These are phyloP conservation scores for Brachionus angularis DNA, from an alignment of 1,140 invertebrate species.

Conservation along the genomic window DNA sequence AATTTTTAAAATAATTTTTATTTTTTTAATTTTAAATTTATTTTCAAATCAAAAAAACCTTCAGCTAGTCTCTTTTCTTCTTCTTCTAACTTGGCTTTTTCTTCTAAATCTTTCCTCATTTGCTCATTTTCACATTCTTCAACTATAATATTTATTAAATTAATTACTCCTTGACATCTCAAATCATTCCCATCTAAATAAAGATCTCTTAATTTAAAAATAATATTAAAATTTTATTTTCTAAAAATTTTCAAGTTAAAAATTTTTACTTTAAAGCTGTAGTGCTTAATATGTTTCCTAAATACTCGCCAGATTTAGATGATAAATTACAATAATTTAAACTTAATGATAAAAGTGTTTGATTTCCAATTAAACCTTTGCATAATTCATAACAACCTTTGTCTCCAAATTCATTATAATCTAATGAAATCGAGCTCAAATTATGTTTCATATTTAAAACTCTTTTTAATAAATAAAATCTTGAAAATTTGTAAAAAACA, in stretches of 20 bases:
- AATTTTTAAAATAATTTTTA: background rate
- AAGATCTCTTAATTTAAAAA: conserved; percentile 49
- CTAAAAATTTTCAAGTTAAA: background rate
- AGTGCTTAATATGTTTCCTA: conserved; percentile 49
- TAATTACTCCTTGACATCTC: conserved; percentile 52
- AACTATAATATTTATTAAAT: conserved; percentile 53
- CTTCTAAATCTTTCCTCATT: conserved; percentile 50
- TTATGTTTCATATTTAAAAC: conserved; percentile 48
- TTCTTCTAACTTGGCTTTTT: conserved; percentile 49
- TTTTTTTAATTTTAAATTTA: conserved; percentile 13
- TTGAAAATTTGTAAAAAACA: background rate
- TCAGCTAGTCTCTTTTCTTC: conserved; percentile 46
- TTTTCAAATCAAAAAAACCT: background rate
- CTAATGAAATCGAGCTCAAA: conserved; percentile 51
- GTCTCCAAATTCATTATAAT: conserved; percentile 58
- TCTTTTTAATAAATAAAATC: conserved; percentile 44
- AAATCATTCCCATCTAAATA: conserved; percentile 57
- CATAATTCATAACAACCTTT: conserved; percentile 51
- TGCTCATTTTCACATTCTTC: conserved; percentile 53
- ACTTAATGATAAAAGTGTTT: conserved; percentile 51
- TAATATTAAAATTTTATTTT: background rate
- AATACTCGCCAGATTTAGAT: conserved; percentile 35
- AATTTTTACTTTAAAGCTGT: conserved; percentile 52
- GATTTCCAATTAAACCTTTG: conserved; percentile 51
- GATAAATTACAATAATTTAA: conserved; percentile 47